Conservation (phyloP, 2,113 vertebrate genomes). For the Ailuropoda melanoleuca region DNA sequence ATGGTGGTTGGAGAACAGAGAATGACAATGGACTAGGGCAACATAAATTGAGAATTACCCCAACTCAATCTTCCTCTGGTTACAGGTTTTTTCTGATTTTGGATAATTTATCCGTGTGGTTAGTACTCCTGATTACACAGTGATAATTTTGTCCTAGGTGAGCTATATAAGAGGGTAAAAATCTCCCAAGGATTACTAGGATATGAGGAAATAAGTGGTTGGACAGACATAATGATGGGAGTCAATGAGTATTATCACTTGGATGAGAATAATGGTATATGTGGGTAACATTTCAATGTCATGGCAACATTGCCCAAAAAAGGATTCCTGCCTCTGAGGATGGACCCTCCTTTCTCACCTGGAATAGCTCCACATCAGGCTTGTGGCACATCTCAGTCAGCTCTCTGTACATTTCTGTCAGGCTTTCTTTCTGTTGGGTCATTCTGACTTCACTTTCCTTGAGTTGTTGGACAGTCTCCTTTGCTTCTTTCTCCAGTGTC, state of each 20-base stretch:
- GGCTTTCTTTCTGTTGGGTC: not conserved
- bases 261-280: not conserved
- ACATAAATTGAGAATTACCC: not conserved
- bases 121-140: not conserved
- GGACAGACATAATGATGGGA: no score
- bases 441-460: not conserved
- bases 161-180: not conserved
- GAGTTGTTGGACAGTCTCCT: not conserved
- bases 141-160: not conserved
- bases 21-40: not conserved
- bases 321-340: not conserved
- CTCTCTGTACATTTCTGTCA: not conserved
- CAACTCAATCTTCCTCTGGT: not conserved
- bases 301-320: not conserved
- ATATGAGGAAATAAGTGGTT: not conserved
- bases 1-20: not conserved
- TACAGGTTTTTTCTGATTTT: not conserved
- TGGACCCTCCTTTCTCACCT: not conserved
- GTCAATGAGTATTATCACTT: not conserved
- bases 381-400: not conserved
- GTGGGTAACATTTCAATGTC: not conserved
- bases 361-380: not conserved
- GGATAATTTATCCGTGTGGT: not conserved
- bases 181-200: not conserved
- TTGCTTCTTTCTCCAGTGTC: not conserved